Base-by-base conservation (phyloP, 2,113 vertebrate species). In the Oenanthe oenanthe region DNA sequence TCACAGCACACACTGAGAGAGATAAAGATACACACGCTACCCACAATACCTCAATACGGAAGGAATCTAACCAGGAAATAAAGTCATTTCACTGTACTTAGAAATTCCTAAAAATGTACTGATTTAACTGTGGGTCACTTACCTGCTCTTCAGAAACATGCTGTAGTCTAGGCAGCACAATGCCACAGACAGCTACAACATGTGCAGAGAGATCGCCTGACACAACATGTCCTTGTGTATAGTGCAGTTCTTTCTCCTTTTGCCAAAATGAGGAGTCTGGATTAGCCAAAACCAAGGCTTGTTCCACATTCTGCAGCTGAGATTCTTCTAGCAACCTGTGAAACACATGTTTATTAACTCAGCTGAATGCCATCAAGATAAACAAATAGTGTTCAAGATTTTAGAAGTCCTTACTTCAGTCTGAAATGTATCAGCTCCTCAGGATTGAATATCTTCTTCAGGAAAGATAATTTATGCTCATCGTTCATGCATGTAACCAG, bases 401-500 rank as follows among this genome's bases (percentile, higher is more conserved):
- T 54, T 31, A 8, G 12, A 73, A 68, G 36, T 67, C 70, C 98
- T 93, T 98, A 99, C 99, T 98, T 99, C 24, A 99, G 98, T 93
- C 98, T 99, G 93, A 99, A 99, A 95, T 98, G 98, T 40, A 99
- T 98, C 88, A 99, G 97, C 93, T 99, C 99, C 24, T 99, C 99
- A 68, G 92, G 98, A 62, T 89, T 98, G 92, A 99, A 98, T 83
- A 99, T 98, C 96, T 99, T 99, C 92, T 98, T 99, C 95, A 99
- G 96, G 85, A 99, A 99, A 83, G 98, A 98, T 31, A 97, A 98
- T 93, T 98, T 99, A 97, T 99, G 99, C 53, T 99, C 99, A 95
- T 99, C 99, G 14, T 98, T 99, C 99, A 99, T 99, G 85, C 98
- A 98, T 8, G 98, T 99, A 90, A 99, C 98, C 90, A 99, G 73